These are phyloP conservation scores for Allophyes oxyacanthae DNA, from an alignment of 2,888 invertebrate genomes.

Conservation along the genomic window DNA sequence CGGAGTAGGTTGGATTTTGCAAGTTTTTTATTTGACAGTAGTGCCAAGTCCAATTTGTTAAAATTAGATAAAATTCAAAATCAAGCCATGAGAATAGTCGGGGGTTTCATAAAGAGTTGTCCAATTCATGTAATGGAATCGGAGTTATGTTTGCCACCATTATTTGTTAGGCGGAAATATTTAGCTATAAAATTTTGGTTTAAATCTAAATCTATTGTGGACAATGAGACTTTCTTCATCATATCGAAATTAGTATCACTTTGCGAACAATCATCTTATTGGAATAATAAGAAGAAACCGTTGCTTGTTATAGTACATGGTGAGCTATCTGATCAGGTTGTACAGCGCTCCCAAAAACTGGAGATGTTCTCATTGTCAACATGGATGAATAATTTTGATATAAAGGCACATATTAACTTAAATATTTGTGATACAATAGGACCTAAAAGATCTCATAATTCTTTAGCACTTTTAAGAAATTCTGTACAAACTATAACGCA, in stretches of 20 bases:
- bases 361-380: too few species aligned
- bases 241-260: slow-evolving; percentile 3
- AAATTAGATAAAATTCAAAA: background rate
- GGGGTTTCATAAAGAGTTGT: too few species aligned
- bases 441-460: too few species aligned
- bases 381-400: too few species aligned
- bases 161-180: too few species aligned
- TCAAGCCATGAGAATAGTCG: background rate
- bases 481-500: background rate
- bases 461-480: too few species aligned
- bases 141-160: too few species aligned
- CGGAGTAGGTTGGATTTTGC: slow-evolving; percentile 4
- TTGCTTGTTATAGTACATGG: background rate
- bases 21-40: background rate
- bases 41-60: background rate
- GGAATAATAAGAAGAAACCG: slow-evolving; percentile 2
- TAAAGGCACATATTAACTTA: too few species aligned
- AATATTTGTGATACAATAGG: too few species aligned
- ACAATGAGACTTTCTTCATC: background rate
- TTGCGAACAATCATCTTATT: slow-evolving; percentile 1
- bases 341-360: too few species aligned
- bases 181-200: too few species aligned
- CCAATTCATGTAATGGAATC: too few species aligned
- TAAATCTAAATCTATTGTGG: background rate
- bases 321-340: background rate